These are phyloP conservation scores for Petromus typicus DNA, from an alignment of 2,113 vertebrate genomes.

Conservation along the genomic window DNA sequence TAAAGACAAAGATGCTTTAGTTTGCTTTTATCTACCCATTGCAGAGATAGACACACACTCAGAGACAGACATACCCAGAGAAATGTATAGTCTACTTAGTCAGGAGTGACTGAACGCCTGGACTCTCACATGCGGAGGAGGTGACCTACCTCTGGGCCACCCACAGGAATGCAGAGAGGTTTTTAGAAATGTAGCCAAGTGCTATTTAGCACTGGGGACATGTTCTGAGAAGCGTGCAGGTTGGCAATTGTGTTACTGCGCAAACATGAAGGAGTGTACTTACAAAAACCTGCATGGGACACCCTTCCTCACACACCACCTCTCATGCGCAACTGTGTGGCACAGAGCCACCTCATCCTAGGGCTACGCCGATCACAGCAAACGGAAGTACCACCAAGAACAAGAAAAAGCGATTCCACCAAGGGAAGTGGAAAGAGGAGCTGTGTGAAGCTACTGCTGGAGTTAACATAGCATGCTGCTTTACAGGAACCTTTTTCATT, in stretches of 20 bases:
- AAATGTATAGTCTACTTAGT: background rate
- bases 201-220: background rate
- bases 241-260: background rate
- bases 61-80: background rate
- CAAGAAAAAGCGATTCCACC: background rate
- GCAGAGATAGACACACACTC: background rate
- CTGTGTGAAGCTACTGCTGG: background rate
- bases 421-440: background rate
- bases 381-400: background rate
- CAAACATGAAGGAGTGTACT: background rate
- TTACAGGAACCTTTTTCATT: background rate
- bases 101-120: background rate
- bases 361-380: background rate
- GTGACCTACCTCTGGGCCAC: background rate
- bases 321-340: background rate
- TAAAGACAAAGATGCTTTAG: background rate
- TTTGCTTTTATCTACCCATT: background rate
- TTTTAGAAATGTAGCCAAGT: background rate
- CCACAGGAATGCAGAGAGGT: background rate
- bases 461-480: background rate
- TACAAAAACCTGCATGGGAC: background rate
- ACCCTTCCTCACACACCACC: background rate
- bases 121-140: background rate
- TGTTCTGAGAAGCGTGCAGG: background rate
- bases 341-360: background rate